phyloP scores from a whole-genome alignment of 1,140 invertebrate species.

The Macrobrachium nipponense region DNA sequence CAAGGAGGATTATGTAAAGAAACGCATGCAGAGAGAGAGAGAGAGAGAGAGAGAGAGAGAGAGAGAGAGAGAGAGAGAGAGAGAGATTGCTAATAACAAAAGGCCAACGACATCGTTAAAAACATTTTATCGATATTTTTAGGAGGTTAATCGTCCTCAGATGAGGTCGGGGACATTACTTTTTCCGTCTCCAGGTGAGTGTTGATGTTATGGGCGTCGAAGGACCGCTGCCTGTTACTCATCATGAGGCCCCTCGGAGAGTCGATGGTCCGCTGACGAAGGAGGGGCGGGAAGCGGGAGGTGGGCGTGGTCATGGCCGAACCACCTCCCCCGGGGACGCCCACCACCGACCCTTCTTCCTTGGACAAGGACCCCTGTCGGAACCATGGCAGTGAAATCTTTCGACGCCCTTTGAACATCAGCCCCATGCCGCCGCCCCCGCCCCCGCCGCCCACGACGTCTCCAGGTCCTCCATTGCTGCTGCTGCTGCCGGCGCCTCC shows the following conservation, averaged over 20 bases:
- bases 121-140: neutral
- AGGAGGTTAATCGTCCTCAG: neutral
- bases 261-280: constrained; percentile 89
- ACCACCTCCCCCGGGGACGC: no score
- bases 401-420: constrained; percentile 82
- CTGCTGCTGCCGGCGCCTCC: constrained; percentile 22
- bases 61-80: constrained; percentile 17
- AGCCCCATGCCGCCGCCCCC: constrained; percentile 60
- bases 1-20: neutral
- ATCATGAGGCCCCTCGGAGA: constrained; percentile 77
- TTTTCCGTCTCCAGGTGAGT: neutral
- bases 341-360: constrained; percentile 66
- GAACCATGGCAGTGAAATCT: constrained; percentile 91
- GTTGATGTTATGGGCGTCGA: constrained; percentile 13
- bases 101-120: neutral
- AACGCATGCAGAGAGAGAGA: constrained; percentile 1
- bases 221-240: constrained; percentile 12
- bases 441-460: neutral
- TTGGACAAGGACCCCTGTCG: constrained; percentile 77
- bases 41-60: constrained; percentile 28
- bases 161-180: neutral
- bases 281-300: constrained; percentile 69
- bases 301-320: neutral
- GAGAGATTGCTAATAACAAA: neutral
- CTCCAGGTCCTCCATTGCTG: constrained; percentile 10